These are phyloP conservation scores for Trematomus loennbergii DNA, from an alignment of 2,113 vertebrate species.

Conservation along the genomic window DNA sequence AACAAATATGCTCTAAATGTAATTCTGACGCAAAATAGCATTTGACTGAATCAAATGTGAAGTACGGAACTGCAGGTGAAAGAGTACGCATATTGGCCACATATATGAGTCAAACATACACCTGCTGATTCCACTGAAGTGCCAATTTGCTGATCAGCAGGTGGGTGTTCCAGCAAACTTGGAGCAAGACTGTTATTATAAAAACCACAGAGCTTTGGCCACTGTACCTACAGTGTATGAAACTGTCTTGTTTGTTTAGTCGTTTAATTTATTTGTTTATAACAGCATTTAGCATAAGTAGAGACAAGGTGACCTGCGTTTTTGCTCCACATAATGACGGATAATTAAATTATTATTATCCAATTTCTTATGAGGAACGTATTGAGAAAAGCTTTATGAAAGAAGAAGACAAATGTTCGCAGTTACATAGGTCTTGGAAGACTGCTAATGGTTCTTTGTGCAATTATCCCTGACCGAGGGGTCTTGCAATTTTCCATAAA, in stretches of 20 bases:
- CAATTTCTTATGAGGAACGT: conserved; percentile 62
- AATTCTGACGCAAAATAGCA: background rate
- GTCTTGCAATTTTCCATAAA: conserved; percentile 85
- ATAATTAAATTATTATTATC: conserved; percentile 77
- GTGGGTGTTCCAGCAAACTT: conserved; percentile 55
- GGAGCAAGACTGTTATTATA: conserved; percentile 55
- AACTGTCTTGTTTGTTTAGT: conserved; percentile 64
- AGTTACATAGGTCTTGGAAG: conserved; percentile 73
- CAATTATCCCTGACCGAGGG: conserved; percentile 85
- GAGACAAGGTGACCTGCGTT: conserved; percentile 47
- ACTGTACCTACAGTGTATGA: conserved; percentile 32
- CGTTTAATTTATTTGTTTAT: conserved; percentile 72
- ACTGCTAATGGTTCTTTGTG: conserved; percentile 83
- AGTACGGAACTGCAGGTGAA: conserved; percentile 30
- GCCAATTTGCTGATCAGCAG: conserved; percentile 67
- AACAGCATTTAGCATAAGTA: conserved; percentile 28
- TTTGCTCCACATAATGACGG: conserved; percentile 57
- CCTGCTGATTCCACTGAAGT: conserved; percentile 60
- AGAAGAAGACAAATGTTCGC: conserved; percentile 65
- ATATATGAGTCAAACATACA: conserved; percentile 31
- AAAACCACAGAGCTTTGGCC: conserved; percentile 25
- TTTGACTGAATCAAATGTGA: conserved; percentile 14
- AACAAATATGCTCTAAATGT: background rate
- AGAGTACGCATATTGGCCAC: conserved; percentile 20
- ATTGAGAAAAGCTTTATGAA: conserved; percentile 66